A percentile compares a stretch with the other conserved stretches of the same genome.
phyloP scores from a whole-genome alignment of 92 coral and sea anemone species.

The Epizoanthus illoricatus region DNA sequence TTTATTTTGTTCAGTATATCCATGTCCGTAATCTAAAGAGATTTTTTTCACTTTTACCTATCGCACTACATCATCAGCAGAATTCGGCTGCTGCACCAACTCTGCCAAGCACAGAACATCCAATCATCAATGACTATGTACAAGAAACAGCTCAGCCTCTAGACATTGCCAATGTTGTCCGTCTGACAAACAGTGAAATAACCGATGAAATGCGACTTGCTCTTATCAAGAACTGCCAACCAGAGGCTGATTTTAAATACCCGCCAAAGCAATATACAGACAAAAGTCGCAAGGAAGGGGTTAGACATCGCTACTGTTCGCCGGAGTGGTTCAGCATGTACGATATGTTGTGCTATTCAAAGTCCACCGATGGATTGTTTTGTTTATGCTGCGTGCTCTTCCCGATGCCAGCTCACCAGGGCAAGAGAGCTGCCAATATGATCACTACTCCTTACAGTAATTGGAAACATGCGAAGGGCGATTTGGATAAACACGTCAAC shows the following conservation, averaged over 20 bases:
- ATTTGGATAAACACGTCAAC: conserved; percentile 37
- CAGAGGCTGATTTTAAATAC: conserved; percentile 47
- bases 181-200: conserved; percentile 30
- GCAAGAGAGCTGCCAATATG: conserved; percentile 43
- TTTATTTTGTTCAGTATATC: conserved; percentile 31
- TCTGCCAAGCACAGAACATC: conserved; percentile 25
- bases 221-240: conserved; percentile 48
- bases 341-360: conserved; percentile 59
- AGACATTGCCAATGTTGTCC: conserved; percentile 33
- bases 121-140: conserved; percentile 19
- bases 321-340: conserved; percentile 58
- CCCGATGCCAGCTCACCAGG: conserved; percentile 55
- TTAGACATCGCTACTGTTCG: conserved; percentile 57
- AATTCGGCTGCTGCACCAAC: conserved; percentile 28
- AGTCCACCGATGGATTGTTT: conserved; percentile 60
- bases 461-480: conserved; percentile 54
- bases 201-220: conserved; percentile 36
- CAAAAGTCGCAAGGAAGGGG: conserved; percentile 57
- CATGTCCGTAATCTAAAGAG: conserved; percentile 20
- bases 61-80: conserved; percentile 33
- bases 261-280: conserved; percentile 50
- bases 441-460: conserved; percentile 43
- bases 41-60: conserved; percentile 27
- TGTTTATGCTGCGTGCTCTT: conserved; percentile 68
- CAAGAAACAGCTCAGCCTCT: conserved; percentile 30